A percentile compares a stretch with the other conserved stretches of the same genome.
These are phyloP conservation scores for Trichonephila clavipes DNA, from an alignment of 1,140 invertebrate species.

Conservation along the genomic window DNA sequence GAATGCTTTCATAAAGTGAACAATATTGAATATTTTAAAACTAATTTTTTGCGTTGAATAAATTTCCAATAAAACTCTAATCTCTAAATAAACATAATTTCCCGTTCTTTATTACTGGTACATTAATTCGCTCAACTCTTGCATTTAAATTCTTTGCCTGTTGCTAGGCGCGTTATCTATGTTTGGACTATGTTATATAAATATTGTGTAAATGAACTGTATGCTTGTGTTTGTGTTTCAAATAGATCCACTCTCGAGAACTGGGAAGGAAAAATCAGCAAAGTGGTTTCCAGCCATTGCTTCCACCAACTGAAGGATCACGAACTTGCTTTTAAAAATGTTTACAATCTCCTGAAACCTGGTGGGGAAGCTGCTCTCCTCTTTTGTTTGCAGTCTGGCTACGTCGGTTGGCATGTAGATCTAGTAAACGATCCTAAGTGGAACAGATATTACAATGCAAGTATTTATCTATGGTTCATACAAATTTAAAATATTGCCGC, in stretches of 20 bases:
- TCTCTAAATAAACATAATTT: too few relatives aligned
- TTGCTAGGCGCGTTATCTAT: too few relatives aligned
- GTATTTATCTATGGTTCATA: not conserved
- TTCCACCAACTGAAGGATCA: not conserved
- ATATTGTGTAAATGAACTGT: not conserved
- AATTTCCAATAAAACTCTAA: too few relatives aligned
- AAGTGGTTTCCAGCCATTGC: conserved; percentile 13
- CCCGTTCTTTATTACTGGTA: too few relatives aligned
- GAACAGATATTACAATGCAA: conserved; percentile 21
- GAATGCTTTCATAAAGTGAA: too few relatives aligned
- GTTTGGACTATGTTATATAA: too few relatives aligned
- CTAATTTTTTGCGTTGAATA: too few relatives aligned
- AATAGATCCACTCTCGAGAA: not conserved
- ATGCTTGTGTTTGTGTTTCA: not conserved
- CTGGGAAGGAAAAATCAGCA: conserved; percentile 2
- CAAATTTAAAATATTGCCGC: too few relatives aligned
- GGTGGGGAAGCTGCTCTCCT: conserved; percentile 18
- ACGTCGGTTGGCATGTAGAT: not conserved
- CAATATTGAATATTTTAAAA: too few relatives aligned
- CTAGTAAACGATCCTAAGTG: not conserved
- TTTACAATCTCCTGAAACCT: not conserved
- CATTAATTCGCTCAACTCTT: too few relatives aligned
- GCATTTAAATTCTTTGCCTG: too few relatives aligned
- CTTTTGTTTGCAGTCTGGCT: conserved; percentile 3
- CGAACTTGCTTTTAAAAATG: not conserved